phyloP scores from a whole-genome alignment of 2,888 invertebrate genomes.

The Morinoia aosen region DNA sequence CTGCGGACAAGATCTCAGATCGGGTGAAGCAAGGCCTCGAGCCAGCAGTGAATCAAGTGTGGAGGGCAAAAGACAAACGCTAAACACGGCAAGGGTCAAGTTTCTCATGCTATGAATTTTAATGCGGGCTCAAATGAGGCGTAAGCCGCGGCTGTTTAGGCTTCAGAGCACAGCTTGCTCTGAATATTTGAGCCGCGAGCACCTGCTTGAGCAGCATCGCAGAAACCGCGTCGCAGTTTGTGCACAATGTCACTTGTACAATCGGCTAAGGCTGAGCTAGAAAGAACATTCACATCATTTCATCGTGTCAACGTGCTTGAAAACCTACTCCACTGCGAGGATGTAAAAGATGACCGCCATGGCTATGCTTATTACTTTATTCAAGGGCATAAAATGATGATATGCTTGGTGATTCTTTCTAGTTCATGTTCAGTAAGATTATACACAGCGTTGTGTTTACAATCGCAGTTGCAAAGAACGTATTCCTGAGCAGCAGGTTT shows the following conservation, averaged over 20 bases:
- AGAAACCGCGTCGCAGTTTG: neutral
- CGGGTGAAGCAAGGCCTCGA: neutral
- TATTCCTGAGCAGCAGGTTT: too few species aligned
- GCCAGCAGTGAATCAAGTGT: neutral
- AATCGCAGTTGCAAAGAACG: too few species aligned
- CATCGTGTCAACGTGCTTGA: neutral
- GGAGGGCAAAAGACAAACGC: neutral
- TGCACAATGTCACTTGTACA: neutral
- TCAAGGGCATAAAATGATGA: too few species aligned
- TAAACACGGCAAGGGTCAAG: conserved; percentile 14
- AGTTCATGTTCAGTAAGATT: too few species aligned
- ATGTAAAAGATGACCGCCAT: too few species aligned
- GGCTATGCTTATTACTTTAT: too few species aligned
- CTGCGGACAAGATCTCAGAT: neutral
- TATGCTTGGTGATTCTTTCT: too few species aligned
- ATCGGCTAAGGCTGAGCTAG: neutral
- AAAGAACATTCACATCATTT: neutral
- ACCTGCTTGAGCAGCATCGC: neutral
- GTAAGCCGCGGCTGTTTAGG: neutral
- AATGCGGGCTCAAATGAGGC: conserved; percentile 42
- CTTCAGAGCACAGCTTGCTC: neutral
- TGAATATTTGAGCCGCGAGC: neutral
- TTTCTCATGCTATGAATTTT: conserved; percentile 42
- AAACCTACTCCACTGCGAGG: too few species aligned
- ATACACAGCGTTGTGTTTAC: too few species aligned